Evolutionary conservation across 2,888 invertebrate genomes (phyloP).

Genomic region (Phorcus lineatus): DNA sequence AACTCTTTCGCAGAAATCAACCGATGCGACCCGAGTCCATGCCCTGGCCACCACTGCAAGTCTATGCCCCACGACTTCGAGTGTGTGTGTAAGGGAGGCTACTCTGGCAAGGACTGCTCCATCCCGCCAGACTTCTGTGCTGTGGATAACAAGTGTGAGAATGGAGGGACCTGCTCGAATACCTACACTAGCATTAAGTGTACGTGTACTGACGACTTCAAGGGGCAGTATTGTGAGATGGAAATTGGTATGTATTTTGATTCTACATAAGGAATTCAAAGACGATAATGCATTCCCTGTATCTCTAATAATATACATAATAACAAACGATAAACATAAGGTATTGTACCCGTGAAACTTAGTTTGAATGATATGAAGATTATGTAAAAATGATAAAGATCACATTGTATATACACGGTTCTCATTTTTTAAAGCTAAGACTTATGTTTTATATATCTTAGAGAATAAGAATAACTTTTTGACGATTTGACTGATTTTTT

Average conservation of each 20-base stretch:
- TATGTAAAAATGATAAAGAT: too few relatives aligned
- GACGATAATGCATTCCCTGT: too few relatives aligned
- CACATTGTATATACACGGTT: too few relatives aligned
- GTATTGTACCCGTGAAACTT: too few relatives aligned
- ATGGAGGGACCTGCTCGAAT: not conserved
- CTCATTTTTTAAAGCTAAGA: too few relatives aligned
- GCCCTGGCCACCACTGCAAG: not conserved
- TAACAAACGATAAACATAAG: too few relatives aligned
- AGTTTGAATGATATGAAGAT: too few relatives aligned
- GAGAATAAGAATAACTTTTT: too few relatives aligned
- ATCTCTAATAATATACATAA: too few relatives aligned
- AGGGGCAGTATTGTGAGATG: not conserved
- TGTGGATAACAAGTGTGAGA: not conserved
- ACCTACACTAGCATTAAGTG: not conserved
- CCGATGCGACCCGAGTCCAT: not conserved
- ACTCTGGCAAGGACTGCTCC: not conserved
- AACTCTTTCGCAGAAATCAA: not conserved
- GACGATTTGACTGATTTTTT: too few relatives aligned
- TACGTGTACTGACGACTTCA: not conserved
- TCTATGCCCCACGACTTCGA: not conserved
- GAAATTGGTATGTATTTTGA: not conserved
- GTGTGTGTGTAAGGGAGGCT: not conserved
- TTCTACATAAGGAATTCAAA: too few relatives aligned
- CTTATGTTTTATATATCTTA: too few relatives aligned
- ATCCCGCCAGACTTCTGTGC: not conserved